Conservation (phyloP, 2,797 vertebrate species). For the Sebastiscus tertius region DNA sequence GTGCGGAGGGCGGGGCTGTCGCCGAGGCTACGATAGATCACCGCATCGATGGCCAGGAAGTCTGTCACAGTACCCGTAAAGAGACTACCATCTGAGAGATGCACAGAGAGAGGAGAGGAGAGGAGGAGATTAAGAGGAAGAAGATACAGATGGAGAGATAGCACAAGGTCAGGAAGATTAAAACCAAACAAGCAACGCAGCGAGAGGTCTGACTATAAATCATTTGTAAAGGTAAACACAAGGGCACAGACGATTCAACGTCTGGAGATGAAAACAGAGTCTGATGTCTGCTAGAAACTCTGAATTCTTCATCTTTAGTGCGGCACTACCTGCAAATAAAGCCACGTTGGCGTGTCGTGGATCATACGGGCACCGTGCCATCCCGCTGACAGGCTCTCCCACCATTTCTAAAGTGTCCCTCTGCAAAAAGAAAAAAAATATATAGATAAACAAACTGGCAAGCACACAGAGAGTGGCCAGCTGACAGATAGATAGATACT, state of each 20-base stretch:
- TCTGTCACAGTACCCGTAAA: slow-evolving; percentile 97
- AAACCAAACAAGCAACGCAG: slow-evolving; percentile 71
- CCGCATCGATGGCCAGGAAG: slow-evolving; percentile 96
- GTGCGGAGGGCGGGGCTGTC: slow-evolving; percentile 94
- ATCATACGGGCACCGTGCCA: slow-evolving; percentile 96
- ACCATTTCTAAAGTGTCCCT: slow-evolving; percentile 91
- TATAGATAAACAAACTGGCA: slow-evolving; percentile 32
- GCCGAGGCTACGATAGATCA: slow-evolving; percentile 97
- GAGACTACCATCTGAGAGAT: slow-evolving; percentile 90
- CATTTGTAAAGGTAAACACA: slow-evolving; percentile 71
- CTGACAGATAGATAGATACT: slow-evolving; percentile 75
- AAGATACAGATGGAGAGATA: slow-evolving; percentile 70
- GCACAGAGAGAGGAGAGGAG: slow-evolving; percentile 21
- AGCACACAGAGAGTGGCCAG: slow-evolving; percentile 13
- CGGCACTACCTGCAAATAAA: slow-evolving; percentile 90
- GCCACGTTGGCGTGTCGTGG: slow-evolving; percentile 96
- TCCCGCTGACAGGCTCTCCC: slow-evolving; percentile 93
- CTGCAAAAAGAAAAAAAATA: slow-evolving; percentile 68
- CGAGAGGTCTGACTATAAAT: slow-evolving; percentile 70
- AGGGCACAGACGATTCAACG: slow-evolving; percentile 40
- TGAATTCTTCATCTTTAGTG: background rate
- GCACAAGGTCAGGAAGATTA: slow-evolving; percentile 78
- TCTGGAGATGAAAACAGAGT: slow-evolving; percentile 32
- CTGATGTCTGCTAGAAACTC: slow-evolving; percentile 2
- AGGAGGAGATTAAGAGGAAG: slow-evolving; percentile 51